phyloP scores from a whole-genome alignment of 2,113 vertebrate species.

The Phrynocephalus versicolor region DNA sequence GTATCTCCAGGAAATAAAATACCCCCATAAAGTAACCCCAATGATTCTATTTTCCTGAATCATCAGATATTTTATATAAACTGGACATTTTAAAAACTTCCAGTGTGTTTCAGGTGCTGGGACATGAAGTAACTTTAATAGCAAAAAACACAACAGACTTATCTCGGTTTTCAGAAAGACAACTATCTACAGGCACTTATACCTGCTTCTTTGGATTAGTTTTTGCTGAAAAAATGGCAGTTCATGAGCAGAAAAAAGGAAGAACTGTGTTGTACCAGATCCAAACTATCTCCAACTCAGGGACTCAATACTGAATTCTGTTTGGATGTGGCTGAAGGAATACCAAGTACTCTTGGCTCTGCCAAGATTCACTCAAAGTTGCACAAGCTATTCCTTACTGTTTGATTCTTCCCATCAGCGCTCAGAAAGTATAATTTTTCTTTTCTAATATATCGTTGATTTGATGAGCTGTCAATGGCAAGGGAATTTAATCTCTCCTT shows the following conservation, averaged over 20 bases:
- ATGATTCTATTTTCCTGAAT: neutral
- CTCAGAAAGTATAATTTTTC: slow-evolving; percentile 55
- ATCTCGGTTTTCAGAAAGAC: neutral
- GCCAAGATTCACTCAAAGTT: slow-evolving; percentile 27
- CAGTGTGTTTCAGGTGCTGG: neutral
- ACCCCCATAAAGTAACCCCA: neutral
- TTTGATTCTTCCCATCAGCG: neutral
- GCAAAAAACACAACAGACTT: neutral
- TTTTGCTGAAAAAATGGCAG: neutral
- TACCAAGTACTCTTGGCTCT: neutral
- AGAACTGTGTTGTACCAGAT: too few relatives aligned
- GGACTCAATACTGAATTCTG: neutral
- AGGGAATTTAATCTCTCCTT: slow-evolving; percentile 74
- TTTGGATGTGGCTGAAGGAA: neutral
- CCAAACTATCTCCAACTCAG: too few relatives aligned
- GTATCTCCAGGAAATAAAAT: neutral
- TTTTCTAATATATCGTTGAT: slow-evolving; percentile 64
- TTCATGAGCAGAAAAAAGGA: too few relatives aligned
- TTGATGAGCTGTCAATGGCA: slow-evolving; percentile 59
- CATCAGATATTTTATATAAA: neutral
- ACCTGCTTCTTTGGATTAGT: neutral
- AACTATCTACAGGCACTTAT: neutral
- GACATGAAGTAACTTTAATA: neutral
- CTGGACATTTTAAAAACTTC: neutral
- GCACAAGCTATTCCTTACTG: slow-evolving; percentile 40